Conservation (phyloP, 1,140 invertebrate genomes). For the Eriosoma lanigerum region DNA sequence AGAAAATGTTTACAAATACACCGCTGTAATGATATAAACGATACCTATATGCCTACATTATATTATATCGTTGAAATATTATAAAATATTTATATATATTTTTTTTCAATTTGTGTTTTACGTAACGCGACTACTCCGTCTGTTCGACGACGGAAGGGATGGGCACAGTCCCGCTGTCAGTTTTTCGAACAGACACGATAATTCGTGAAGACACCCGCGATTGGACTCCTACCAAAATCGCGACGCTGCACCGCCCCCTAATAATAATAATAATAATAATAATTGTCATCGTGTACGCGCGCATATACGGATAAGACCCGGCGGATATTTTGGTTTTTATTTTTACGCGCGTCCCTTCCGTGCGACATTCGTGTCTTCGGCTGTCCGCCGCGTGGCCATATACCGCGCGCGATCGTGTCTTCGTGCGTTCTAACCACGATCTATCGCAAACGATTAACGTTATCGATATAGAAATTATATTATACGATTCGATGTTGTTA, state of each 20-base stretch:
- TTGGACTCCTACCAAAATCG: slow-evolving; percentile 45
- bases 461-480: too few species aligned
- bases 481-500: too few species aligned
- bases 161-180: neutral
- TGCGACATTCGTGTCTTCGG: neutral
- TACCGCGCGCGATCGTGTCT: neutral
- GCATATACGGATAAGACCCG: neutral
- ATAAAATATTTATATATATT: too few species aligned
- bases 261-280: neutral
- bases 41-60: too few species aligned
- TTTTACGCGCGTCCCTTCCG: neutral
- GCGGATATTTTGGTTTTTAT: neutral
- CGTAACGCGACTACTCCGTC: too few species aligned
- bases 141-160: neutral
- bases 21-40: too few species aligned
- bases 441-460: too few species aligned
- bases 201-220: slow-evolving; percentile 35
- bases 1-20: too few species aligned
- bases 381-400: neutral
- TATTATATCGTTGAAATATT: too few species aligned
- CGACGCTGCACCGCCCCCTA: neutral
- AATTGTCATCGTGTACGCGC: neutral
- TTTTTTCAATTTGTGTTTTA: too few species aligned
- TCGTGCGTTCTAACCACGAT: neutral
- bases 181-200: slow-evolving; percentile 22